These are phyloP conservation scores for Nomada ferruginata DNA, from an alignment of 2,888 invertebrate species.

Conservation along the genomic window DNA sequence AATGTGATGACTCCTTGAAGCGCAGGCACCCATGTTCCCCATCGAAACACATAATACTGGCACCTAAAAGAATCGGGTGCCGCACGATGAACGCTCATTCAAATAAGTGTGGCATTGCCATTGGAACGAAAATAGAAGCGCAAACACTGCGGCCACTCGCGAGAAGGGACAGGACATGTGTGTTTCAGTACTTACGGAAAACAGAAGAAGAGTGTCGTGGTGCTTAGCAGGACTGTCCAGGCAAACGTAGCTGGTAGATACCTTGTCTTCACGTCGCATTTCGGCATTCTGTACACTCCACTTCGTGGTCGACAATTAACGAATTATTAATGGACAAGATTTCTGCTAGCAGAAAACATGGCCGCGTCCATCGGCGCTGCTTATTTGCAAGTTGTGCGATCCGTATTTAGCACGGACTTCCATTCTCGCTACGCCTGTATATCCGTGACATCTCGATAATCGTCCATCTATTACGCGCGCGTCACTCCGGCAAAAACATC, in stretches of 20 bases:
- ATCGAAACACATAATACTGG: constrained; percentile 92
- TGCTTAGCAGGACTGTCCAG: constrained; percentile 97
- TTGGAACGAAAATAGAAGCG: constrained; percentile 32
- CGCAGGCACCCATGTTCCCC: constrained; percentile 94
- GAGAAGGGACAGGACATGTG: constrained; percentile 45
- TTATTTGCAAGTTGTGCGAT: constrained; percentile 69
- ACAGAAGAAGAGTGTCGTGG: constrained; percentile 97
- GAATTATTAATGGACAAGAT: constrained; percentile 77
- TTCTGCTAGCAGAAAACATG: constrained; percentile 84
- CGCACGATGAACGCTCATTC: neutral
- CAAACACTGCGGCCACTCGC: constrained; percentile 28
- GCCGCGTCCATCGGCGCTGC: constrained; percentile 81
- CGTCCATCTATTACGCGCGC: constrained; percentile 71
- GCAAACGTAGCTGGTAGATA: constrained; percentile 99
- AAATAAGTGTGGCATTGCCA: neutral
- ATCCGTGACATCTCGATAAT: constrained; percentile 63
- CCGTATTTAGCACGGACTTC: constrained; percentile 64
- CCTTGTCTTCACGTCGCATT: constrained; percentile 98
- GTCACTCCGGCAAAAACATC: constrained; percentile 77
- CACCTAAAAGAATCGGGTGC: constrained; percentile 87
- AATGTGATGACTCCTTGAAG: constrained; percentile 97
- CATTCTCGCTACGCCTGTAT: constrained; percentile 64
- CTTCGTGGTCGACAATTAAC: constrained; percentile 64
- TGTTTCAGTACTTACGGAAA: constrained; percentile 93
- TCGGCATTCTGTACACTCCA: constrained; percentile 90